phyloP scores from a whole-genome alignment of 2,888 invertebrate species.

The Drosophila kambysellisi region DNA sequence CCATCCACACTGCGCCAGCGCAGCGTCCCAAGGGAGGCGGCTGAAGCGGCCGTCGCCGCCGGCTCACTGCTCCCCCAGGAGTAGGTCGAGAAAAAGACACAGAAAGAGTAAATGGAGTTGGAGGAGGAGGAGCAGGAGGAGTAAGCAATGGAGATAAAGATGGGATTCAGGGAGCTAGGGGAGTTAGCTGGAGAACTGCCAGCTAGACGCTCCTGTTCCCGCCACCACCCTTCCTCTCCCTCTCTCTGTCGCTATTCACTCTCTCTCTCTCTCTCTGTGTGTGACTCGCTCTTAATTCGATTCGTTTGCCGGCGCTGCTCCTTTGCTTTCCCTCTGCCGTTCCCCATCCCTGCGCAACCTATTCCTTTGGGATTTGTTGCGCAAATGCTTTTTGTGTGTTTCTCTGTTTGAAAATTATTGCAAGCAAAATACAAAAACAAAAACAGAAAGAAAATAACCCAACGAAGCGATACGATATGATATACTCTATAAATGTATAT shows the following conservation, averaged over 20 bases:
- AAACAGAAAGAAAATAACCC: constrained; percentile 20
- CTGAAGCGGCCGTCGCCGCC: constrained; percentile 68
- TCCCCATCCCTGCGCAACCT: constrained; percentile 15
- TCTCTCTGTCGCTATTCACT: neutral
- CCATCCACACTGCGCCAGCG: constrained; percentile 63
- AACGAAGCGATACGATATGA: constrained; percentile 28
- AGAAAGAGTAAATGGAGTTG: neutral
- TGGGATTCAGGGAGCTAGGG: constrained; percentile 8
- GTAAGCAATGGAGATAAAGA: constrained; percentile 10
- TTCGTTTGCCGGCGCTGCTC: constrained; percentile 79
- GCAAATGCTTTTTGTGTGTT: constrained; percentile 81
- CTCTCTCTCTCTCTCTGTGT: constrained; percentile 1
- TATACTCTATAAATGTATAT: constrained; percentile 11
- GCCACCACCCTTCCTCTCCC: constrained; percentile 30
- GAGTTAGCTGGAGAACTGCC: constrained; percentile 10
- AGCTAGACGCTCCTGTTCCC: constrained; percentile 44
- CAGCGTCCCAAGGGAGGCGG: constrained; percentile 62
- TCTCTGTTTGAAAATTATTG: constrained; percentile 79
- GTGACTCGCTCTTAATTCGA: constrained; percentile 83
- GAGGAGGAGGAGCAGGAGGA: neutral
- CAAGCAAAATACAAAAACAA: constrained; percentile 61
- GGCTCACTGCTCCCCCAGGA: constrained; percentile 26
- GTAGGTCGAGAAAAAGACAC: neutral
- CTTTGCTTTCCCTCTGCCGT: constrained; percentile 48
- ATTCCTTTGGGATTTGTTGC: constrained; percentile 67